phyloP scores from a whole-genome alignment of 1,140 invertebrate species.

The Drosophila lacteicornis region DNA sequence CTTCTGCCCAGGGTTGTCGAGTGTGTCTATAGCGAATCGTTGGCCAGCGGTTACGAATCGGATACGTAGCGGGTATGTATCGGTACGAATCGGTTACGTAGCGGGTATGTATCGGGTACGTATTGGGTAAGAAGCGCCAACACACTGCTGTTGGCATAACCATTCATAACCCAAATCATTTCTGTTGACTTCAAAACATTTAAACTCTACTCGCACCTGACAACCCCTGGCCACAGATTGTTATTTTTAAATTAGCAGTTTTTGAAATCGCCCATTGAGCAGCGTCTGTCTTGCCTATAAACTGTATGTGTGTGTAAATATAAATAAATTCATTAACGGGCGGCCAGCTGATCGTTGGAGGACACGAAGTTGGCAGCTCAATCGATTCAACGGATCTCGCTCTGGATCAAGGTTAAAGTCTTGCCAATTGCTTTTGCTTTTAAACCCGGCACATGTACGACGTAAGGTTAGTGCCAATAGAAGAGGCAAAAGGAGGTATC shows the following conservation, averaged over 20 bases:
- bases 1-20: conserved; percentile 46
- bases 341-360: conserved; percentile 64
- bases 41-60: conserved; percentile 11
- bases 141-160: neutral
- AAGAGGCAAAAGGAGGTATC: neutral
- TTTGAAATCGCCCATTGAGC: conserved; percentile 43
- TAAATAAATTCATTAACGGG: conserved; percentile 78
- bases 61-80: conserved; percentile 13
- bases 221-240: conserved; percentile 44
- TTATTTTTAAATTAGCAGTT: conserved; percentile 68
- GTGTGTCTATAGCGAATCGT: neutral
- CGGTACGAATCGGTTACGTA: neutral
- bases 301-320: conserved; percentile 59
- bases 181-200: neutral
- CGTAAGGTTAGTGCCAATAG: neutral
- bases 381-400: conserved; percentile 22
- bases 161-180: too few relatives aligned
- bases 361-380: conserved; percentile 41
- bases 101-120: neutral
- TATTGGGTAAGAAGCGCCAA: neutral
- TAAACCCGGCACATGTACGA: neutral
- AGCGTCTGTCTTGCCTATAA: conserved; percentile 31
- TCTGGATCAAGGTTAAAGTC: conserved; percentile 63
- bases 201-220: conserved; percentile 2
- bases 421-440: neutral